Base-by-base conservation (phyloP, 2,797 vertebrate species). In the Cephalopachus bancanus region DNA sequence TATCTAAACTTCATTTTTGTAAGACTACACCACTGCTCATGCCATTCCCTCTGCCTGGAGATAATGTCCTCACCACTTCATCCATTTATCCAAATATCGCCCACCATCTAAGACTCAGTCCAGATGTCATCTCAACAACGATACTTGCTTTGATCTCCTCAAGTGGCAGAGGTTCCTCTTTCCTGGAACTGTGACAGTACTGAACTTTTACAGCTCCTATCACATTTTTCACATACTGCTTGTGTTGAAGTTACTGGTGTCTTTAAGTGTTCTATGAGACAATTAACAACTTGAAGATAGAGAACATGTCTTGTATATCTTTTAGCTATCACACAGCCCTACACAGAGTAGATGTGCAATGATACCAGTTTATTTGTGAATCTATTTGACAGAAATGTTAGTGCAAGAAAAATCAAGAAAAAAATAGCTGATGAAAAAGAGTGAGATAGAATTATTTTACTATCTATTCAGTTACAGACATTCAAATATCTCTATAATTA, bases 101-200 rank as follows among this genome's bases (percentile, higher is more conserved):
- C 93, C 28, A 75, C 62, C 67, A 60, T 72, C 26, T 78, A 86
- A 84, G 67, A 84, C 67, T 57, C 84, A 64, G 51, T 76, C 85
- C 62, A 62, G 80, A 97, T 49, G 30, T 69, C 71, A 44, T 87
- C 30, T 37, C 49, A 59, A n/a, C 14, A 59, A 49, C n/a, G 64
- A 64, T 59, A 20, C 69, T 67, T 37, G 22, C 83, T 96, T 87
- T 95, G 76, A 92, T 95, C 89, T 93, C 44, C 57, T 89, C 62
- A 74, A 28, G 33, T 51, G 28, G n/a, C 84, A 72, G 84, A 78
- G 12, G 84, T 59, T 17, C 19, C 44, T 78, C 60, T 88, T 79
- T 84, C 28, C 51, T 30, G 22, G 83, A 17, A 78, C 44, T 19
- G 65, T 78, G 24, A 83, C 51, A 74, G 33, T 83, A 81, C 26